Conservation (phyloP, 2,888 invertebrate species). For the Brachycybe producta region DNA sequence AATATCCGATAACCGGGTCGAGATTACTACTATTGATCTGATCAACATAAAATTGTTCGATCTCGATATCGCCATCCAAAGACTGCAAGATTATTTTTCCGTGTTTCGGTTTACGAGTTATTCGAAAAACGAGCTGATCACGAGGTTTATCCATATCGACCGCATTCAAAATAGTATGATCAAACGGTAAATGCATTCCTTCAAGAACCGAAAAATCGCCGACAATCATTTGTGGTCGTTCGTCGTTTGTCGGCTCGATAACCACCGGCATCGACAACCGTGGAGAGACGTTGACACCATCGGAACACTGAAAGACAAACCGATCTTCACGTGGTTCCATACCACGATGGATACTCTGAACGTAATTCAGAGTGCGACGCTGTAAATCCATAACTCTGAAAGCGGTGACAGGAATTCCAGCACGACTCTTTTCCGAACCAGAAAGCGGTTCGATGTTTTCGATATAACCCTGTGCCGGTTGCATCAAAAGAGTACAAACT, state of each 20-base stretch:
- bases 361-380: slow-evolving; percentile 30
- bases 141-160: slow-evolving; percentile 31
- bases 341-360: slow-evolving; percentile 34
- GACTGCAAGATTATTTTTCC: slow-evolving; percentile 31
- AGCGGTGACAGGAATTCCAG: slow-evolving; percentile 30
- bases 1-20: slow-evolving; percentile 25
- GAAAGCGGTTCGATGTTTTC: slow-evolving; percentile 32
- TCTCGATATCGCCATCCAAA: slow-evolving; percentile 27
- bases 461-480: slow-evolving; percentile 32
- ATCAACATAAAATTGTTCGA: slow-evolving; percentile 29
- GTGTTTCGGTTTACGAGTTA: slow-evolving; percentile 25
- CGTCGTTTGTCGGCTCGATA: slow-evolving; percentile 33
- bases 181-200: slow-evolving; percentile 32
- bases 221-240: slow-evolving; percentile 31
- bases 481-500: slow-evolving; percentile 29
- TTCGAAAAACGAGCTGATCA: slow-evolving; percentile 29
- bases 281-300: slow-evolving; percentile 31
- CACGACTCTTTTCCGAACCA: slow-evolving; percentile 30
- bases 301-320: slow-evolving; percentile 31
- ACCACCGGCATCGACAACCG: slow-evolving; percentile 26
- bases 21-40: slow-evolving; percentile 25
- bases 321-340: slow-evolving; percentile 31
- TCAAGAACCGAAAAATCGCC: slow-evolving; percentile 34
- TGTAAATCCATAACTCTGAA: slow-evolving; percentile 30
- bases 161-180: slow-evolving; percentile 32